Conservation (phyloP, 2,797 vertebrate genomes). For the Momotus momota region DNA sequence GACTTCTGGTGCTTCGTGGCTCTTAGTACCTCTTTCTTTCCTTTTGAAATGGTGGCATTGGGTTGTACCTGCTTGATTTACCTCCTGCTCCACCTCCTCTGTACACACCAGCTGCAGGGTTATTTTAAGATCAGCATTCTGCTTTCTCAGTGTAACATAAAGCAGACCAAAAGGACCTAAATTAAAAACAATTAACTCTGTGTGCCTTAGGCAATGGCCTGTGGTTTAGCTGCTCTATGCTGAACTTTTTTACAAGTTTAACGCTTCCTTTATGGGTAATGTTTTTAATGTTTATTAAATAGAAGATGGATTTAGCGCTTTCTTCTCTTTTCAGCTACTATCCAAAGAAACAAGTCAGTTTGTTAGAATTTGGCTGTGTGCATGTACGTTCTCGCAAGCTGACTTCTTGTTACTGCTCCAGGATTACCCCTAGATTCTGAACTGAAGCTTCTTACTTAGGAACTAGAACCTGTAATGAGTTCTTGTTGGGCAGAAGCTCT, state of each 20-base stretch:
- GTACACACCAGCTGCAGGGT: not conserved
- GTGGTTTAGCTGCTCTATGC: not conserved
- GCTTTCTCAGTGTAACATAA: not conserved
- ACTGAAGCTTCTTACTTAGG: not conserved
- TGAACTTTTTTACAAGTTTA: not conserved
- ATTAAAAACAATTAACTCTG: not conserved
- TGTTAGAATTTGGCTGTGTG: rapidly evolving
- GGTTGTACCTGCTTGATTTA: not conserved
- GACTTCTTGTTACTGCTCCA: not conserved
- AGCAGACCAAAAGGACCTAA: not conserved
- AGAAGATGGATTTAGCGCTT: not conserved
- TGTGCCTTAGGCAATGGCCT: not conserved
- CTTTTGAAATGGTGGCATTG: not conserved
- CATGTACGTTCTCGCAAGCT: not conserved
- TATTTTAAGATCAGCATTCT: not conserved
- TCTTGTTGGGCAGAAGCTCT: not conserved
- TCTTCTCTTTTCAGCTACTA: not conserved
- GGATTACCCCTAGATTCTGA: not conserved
- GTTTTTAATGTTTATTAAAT: not conserved
- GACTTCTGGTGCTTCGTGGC: not conserved
- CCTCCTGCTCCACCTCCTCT: not conserved
- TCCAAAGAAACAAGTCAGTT: not conserved
- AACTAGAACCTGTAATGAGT: not conserved
- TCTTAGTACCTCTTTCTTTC: not conserved
- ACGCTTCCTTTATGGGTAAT: not conserved